Evolutionary conservation across 2,113 vertebrate species (phyloP), one percentile per base, ranked within the genome.

Genomic region (Cheirogaleus medius): DNA sequence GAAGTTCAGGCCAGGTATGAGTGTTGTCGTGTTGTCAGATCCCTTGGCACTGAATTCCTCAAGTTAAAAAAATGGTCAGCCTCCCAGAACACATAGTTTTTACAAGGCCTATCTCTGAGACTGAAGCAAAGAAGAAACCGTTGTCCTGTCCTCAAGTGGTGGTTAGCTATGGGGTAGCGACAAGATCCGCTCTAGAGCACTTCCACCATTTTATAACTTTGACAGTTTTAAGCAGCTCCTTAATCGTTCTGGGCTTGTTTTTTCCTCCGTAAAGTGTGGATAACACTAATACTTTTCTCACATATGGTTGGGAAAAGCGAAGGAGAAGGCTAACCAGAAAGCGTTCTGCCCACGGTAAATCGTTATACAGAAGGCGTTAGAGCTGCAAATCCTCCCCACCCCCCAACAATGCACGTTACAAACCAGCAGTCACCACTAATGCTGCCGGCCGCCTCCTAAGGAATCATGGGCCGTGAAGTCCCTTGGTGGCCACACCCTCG

Each of bases 381-480:
- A 76, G 64, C 71, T 42, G 11, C 42, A 94, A 88, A 85, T 34
- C 69, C 80, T 94, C 85, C 92, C 83, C 60, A 37, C 54, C 81
- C 64, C 29, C 49, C 64, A 64, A 80, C 44, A 42, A 25, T 4
- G 83, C 73, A 80, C 25, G n/a, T 54, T 68, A 74, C 91, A 73
- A 96, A 91, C 58, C 69, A 6, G 9, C 78, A 73, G 87, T 78
- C 90, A 20, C 83, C 89, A 32, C 54, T 15, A 47, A 47, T 14
- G 27, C 44, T n/a, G 87, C 82, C 83, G 1, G 83, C 58, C 58
- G 47, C n/a, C 58, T 93, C 27, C 73, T n/a, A 49, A 78, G 92
- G 97, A 63, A 94, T 93, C 90, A 60, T 97, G 98, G 98, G 94
- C 92, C 6, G 1, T 97, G 97, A 92, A 98, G 98, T 98, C 90